A percentile compares a stretch with the other conserved stretches of the same genome.
phyloP scores from a whole-genome alignment of 2,113 vertebrate species.

The Polypterus bichir region DNA sequence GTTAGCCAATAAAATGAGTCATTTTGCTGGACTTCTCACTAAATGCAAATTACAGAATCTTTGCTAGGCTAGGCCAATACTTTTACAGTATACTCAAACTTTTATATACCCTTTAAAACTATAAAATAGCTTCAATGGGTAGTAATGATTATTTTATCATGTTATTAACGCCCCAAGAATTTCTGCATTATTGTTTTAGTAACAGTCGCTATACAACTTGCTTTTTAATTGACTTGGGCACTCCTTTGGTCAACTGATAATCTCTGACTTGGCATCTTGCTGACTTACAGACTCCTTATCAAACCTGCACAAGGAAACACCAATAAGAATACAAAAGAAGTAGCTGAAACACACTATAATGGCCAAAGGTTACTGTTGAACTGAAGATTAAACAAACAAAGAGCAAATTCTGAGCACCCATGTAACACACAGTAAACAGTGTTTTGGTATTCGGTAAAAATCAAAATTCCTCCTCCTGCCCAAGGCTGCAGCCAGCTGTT shows the following conservation, averaged over 20 bases:
- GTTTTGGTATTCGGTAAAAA: not conserved
- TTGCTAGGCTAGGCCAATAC: too few species aligned
- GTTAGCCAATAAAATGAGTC: too few species aligned
- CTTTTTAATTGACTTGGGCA: not conserved
- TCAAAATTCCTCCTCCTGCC: too few species aligned
- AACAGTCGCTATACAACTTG: not conserved
- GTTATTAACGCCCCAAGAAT: too few species aligned
- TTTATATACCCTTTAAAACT: too few species aligned
- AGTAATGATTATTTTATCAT: too few species aligned
- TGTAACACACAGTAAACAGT: not conserved
- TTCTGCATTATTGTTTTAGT: too few species aligned
- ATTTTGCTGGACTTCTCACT: too few species aligned
- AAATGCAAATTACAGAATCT: too few species aligned
- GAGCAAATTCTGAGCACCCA: not conserved
- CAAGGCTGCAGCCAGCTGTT: too few species aligned
- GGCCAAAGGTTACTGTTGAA: not conserved
- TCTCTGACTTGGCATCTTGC: not conserved
- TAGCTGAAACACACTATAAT: not conserved
- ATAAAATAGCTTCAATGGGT: too few species aligned
- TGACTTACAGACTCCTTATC: not conserved
- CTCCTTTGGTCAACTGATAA: not conserved
- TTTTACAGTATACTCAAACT: too few species aligned
- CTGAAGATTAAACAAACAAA: not conserved
- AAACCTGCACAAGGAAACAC: not conserved
- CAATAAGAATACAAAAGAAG: not conserved